A percentile compares a stretch with the other conserved stretches of the same genome.
Evolutionary conservation across 2,888 invertebrate species (phyloP).

Genomic region (Drosophila niveifrons): DNA sequence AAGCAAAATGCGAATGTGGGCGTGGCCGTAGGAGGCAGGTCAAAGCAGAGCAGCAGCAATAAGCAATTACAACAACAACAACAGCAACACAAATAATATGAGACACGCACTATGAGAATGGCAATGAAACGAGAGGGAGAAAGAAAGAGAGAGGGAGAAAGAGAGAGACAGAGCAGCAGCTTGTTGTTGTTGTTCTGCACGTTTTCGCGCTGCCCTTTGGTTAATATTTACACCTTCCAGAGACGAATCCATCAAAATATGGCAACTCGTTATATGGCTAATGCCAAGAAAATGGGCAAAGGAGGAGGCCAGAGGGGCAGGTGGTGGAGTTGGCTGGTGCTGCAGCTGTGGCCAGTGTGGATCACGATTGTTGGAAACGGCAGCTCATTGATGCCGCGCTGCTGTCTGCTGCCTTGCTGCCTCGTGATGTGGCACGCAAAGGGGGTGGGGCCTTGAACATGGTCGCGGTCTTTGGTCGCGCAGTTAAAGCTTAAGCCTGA

Average conservation of each 20-base stretch:
- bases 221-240: conserved; percentile 73
- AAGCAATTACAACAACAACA: conserved; percentile 58
- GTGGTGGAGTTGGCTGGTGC: neutral
- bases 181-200: conserved; percentile 41
- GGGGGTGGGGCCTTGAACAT: conserved; percentile 32
- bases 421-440: conserved; percentile 43
- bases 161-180: neutral
- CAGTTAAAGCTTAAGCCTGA: conserved; percentile 34
- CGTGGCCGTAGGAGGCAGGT: neutral
- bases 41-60: conserved; percentile 34
- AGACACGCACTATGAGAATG: conserved; percentile 37
- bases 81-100: conserved; percentile 25
- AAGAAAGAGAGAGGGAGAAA: too few species aligned
- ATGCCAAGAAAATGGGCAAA: conserved; percentile 16
- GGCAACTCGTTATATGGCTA: conserved; percentile 64
- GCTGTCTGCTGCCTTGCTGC: neutral
- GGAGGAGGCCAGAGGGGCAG: neutral
- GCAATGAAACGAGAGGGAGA: neutral
- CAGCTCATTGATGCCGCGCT: conserved; percentile 37
- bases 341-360: conserved; percentile 30
- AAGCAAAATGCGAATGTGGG: conserved; percentile 1
- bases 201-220: conserved; percentile 72
- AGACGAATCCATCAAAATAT: conserved; percentile 77
- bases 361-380: conserved; percentile 52
- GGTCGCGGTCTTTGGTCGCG: neutral